Evolutionary conservation across 2,888 invertebrate genomes (phyloP).

Genomic region (Drosophila rellima): DNA sequence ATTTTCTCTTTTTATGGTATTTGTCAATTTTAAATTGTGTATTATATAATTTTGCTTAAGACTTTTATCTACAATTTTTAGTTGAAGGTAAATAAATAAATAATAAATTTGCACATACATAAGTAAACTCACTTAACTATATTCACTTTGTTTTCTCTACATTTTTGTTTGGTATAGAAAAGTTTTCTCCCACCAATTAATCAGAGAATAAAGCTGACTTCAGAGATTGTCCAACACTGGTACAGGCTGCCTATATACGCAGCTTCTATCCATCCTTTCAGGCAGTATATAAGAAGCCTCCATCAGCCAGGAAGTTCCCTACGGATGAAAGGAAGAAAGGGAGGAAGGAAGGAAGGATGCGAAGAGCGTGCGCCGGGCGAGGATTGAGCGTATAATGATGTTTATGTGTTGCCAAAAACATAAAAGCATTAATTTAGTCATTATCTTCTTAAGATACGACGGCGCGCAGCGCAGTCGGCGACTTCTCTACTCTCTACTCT

Average conservation of each 20-base stretch:
- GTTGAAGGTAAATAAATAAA: no score
- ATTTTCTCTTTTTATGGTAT: no score
- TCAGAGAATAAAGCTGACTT: slow-evolving; percentile 42
- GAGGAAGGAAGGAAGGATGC: neutral
- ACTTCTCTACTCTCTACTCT: slow-evolving; percentile 1
- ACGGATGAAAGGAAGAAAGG: neutral
- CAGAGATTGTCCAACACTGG: slow-evolving; percentile 14
- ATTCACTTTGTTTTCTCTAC: neutral
- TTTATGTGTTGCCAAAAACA: slow-evolving; percentile 85
- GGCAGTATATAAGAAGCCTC: slow-evolving; percentile 37
- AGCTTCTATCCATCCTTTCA: neutral
- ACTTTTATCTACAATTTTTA: no score
- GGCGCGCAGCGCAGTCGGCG: slow-evolving; percentile 47
- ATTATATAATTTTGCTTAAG: no score
- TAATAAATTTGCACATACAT: no score
- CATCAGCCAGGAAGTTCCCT: neutral
- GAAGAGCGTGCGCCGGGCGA: slow-evolving; percentile 43
- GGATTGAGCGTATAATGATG: slow-evolving; percentile 84
- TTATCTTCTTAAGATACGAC: slow-evolving; percentile 85
- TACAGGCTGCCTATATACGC: neutral
- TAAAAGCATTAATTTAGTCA: slow-evolving; percentile 86
- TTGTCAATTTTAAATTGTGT: no score
- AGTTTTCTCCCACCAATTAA: slow-evolving; percentile 32
- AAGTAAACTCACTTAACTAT: neutral
- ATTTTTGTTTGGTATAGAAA: neutral